A percentile compares a stretch with the other conserved stretches of the same genome.
These are phyloP conservation scores for Melanaphis sacchari DNA, from an alignment of 1,140 invertebrate genomes.

Conservation along the genomic window DNA sequence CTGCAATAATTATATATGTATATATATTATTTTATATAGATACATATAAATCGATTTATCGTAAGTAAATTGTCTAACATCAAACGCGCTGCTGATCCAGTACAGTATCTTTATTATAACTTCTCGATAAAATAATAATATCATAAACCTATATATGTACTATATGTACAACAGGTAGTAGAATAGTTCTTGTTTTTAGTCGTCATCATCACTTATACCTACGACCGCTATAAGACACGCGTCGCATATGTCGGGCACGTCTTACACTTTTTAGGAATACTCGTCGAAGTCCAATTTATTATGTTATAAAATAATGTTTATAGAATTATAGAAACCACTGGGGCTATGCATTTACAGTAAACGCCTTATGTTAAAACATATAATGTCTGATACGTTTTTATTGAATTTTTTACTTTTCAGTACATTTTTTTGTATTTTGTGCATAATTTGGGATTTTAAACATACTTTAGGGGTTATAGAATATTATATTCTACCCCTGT, in stretches of 20 bases:
- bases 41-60: background rate
- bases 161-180: background rate
- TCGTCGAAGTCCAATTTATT: background rate
- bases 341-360: background rate
- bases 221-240: background rate
- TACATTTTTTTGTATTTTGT: background rate
- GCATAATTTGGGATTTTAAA: background rate
- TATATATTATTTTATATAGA: background rate
- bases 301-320: background rate
- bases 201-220: background rate
- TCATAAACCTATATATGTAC: background rate
- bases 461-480: background rate
- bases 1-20: no score
- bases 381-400: background rate
- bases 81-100: background rate
- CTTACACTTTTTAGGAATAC: background rate
- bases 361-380: background rate
- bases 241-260: background rate
- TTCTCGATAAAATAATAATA: background rate
- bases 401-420: background rate
- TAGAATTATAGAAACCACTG: background rate
- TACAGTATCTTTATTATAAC: conserved; percentile 21
- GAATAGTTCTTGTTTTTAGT: background rate
- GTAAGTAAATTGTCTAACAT: conserved; percentile 2
- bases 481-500: background rate